Percentiles rank a stretch among this genome's conserved stretches.
Conservation (phyloP, 2,888 invertebrate genomes). For the Ophonus ardosiacus region DNA sequence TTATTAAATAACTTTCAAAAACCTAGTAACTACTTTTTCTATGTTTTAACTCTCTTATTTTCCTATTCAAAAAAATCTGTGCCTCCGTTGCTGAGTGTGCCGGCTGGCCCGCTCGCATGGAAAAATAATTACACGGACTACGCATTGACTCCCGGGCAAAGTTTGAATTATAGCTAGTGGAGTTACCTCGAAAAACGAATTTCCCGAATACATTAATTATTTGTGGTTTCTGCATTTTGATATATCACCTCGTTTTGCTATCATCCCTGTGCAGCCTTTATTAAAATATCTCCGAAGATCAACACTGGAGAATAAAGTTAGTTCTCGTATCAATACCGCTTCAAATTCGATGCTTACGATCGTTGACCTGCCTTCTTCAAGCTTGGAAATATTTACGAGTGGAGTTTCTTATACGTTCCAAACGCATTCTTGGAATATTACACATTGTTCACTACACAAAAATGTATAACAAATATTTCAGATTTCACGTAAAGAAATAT, state of each 20-base stretch:
- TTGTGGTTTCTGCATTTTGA: constrained; percentile 60
- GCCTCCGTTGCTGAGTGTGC: constrained; percentile 6
- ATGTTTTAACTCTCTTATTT: too few species aligned
- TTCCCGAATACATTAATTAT: constrained; percentile 61
- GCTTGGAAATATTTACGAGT: constrained; percentile 22
- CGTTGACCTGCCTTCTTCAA: constrained; percentile 23
- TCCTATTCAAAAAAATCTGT: too few species aligned
- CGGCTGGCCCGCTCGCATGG: constrained; percentile 42
- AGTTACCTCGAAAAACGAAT: constrained; percentile 61
- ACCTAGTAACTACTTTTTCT: too few species aligned
- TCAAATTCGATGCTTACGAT: constrained; percentile 1
- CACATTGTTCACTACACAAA: constrained; percentile 5
- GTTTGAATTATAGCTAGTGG: constrained; percentile 54
- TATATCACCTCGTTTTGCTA: not conserved
- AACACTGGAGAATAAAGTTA: not conserved
- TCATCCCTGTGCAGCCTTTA: not conserved
- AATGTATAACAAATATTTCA: constrained; percentile 14
- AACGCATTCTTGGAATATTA: constrained; percentile 22
- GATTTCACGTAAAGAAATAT: not conserved
- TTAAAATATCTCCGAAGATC: constrained; percentile 7
- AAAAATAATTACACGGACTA: constrained; percentile 53
- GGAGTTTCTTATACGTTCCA: constrained; percentile 4
- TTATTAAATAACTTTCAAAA: not conserved
- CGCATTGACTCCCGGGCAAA: constrained; percentile 46
- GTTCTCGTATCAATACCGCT: not conserved